Evolutionary conservation across 2,797 vertebrate genomes (phyloP).

Genomic region (Muraenolepis orangiensis): DNA sequence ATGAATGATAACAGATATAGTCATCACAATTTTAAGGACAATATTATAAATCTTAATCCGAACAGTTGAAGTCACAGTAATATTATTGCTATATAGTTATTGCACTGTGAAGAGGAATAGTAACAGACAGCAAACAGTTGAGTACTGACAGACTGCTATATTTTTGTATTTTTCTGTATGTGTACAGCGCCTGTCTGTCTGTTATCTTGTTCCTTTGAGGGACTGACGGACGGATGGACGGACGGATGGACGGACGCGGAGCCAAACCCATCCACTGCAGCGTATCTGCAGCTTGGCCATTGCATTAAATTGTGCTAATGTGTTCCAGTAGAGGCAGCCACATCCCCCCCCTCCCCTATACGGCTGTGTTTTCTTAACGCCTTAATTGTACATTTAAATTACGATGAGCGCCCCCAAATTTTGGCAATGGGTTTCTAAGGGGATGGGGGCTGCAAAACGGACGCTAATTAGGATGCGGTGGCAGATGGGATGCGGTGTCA

Average conservation of each 20-base stretch:
- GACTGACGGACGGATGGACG: no score
- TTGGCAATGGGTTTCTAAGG: neutral
- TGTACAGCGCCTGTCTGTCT: neutral
- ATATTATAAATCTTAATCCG: neutral
- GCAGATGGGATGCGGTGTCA: neutral
- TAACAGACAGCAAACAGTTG: neutral
- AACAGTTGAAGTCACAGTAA: neutral
- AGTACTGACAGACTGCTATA: no score
- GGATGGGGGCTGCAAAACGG: neutral
- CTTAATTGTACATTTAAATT: slow-evolving; percentile 1
- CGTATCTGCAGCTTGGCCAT: neutral
- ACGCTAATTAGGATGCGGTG: neutral
- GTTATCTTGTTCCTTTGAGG: neutral
- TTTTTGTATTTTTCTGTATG: no score
- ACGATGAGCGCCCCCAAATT: neutral
- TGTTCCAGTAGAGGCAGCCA: no score
- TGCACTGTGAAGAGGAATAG: neutral
- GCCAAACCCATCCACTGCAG: neutral
- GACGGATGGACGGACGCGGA: no score
- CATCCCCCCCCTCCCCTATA: no score
- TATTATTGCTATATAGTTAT: neutral
- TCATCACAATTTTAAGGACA: neutral
- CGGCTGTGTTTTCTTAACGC: no score
- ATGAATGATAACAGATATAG: neutral
- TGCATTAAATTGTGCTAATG: no score